Percentiles rank a stretch among this genome's conserved stretches.
These are phyloP conservation scores for Petrocephalus microphthalmus DNA, from an alignment of 2,113 vertebrate genomes.

Conservation along the genomic window DNA sequence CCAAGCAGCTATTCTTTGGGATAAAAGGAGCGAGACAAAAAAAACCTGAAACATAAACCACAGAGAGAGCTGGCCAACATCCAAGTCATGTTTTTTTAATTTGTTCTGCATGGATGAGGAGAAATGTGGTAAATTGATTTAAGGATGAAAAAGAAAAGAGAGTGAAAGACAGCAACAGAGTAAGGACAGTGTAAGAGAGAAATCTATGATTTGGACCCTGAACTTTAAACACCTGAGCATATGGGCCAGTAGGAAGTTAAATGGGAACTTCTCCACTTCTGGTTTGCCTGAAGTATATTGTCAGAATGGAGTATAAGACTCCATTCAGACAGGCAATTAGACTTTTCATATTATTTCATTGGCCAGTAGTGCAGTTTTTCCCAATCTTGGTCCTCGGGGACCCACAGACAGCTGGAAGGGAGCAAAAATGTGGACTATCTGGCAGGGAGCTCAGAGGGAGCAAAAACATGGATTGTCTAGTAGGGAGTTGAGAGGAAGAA, in stretches of 20 bases:
- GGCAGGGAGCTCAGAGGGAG: too few relatives aligned
- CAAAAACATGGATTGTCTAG: too few relatives aligned
- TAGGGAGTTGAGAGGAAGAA: too few relatives aligned
- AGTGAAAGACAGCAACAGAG: neutral
- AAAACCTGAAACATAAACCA: neutral
- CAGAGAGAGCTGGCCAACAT: constrained; percentile 26
- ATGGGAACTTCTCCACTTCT: neutral
- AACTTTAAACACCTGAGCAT: neutral
- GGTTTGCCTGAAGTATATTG: neutral
- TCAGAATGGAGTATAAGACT: neutral
- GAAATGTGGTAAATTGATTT: constrained; percentile 43
- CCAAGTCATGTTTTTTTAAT: constrained; percentile 50
- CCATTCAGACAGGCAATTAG: neutral
- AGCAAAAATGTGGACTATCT: too few relatives aligned
- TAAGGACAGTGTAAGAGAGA: neutral
- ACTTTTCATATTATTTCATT: neutral
- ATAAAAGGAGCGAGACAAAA: neutral
- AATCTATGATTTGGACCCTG: neutral
- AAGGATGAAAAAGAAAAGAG: constrained; percentile 19
- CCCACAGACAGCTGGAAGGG: too few relatives aligned
- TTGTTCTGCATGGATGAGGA: constrained; percentile 44
- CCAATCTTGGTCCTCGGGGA: too few relatives aligned
- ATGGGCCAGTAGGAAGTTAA: neutral
- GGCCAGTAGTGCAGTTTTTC: neutral
- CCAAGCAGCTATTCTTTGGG: neutral